A percentile compares a stretch with the other conserved stretches of the same genome.
These are phyloP conservation scores for Amblyopsis hoosieri DNA, from an alignment of 2,797 vertebrate genomes.

Conservation along the genomic window DNA sequence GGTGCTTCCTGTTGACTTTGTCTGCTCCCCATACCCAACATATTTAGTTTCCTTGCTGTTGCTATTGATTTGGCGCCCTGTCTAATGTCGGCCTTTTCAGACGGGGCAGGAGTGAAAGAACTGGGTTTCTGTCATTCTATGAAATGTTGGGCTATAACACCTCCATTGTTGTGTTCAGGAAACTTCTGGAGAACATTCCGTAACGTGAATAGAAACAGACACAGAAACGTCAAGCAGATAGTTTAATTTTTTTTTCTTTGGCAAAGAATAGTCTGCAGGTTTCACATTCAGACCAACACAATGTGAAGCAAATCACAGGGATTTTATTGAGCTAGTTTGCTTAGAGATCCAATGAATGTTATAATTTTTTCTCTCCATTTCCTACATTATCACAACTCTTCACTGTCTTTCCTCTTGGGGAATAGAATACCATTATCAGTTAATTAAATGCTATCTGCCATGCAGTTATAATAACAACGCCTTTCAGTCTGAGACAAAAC, in stretches of 20 bases:
- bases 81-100: conserved; percentile 21
- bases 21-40: conserved; percentile 18
- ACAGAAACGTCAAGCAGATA: conserved; percentile 32
- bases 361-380: conserved; percentile 46
- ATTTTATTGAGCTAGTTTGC: conserved; percentile 60
- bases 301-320: conserved; percentile 53
- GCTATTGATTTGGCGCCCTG: conserved; percentile 41
- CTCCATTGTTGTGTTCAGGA: conserved; percentile 30
- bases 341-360: conserved; percentile 43
- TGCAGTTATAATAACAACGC: conserved; percentile 56
- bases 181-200: conserved; percentile 4
- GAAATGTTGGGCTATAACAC: conserved; percentile 46
- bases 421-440: conserved; percentile 67
- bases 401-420: conserved; percentile 52
- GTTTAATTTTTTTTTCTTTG: conserved; percentile 39
- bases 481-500: conserved; percentile 46
- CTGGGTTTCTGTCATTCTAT: conserved; percentile 47
- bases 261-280: conserved; percentile 47
- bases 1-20: conserved; percentile 22
- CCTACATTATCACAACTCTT: conserved; percentile 46
- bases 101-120: conserved; percentile 34
- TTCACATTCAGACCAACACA: conserved; percentile 27
- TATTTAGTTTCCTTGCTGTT: conserved; percentile 24
- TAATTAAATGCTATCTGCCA: conserved; percentile 74
- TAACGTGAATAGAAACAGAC: conserved; percentile 42